Base-by-base conservation (phyloP, 2,888 invertebrate genomes). In the Tachystola acroxantha region DNA sequence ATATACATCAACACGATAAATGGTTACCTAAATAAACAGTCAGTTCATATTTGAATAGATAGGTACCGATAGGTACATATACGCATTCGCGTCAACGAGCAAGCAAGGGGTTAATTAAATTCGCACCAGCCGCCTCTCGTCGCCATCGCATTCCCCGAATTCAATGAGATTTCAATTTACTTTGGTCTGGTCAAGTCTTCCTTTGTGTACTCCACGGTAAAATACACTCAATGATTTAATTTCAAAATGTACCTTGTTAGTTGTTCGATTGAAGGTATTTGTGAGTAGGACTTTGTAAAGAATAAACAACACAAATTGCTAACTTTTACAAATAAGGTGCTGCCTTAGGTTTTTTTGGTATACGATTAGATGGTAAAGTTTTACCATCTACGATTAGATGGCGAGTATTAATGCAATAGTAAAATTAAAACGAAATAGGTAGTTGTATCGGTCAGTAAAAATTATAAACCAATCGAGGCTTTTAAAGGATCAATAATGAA, bases 151-250 rank as follows among this genome's bases (percentile, higher is more conserved):
- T 85, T 84, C 82, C 82, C 73, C 72, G 70, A 76, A 81, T 80
- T 82, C 84, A 81, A 84, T 85, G 81, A 85, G 82, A 85, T 82
- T 84, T 82, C 85, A 86, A 85, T 85, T 85, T 80, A 82, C 75
- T 80, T 81, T 81, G 75, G 69, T 64, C 71, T 67, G 63, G 59
- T 60, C 73, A 58, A 71, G 63, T 57, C 68, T 65, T 69, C 64
- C 63, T 64, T 59, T 59, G 47, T 61, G 48, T 46, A 59, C 59
- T 64, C 67, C 65, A 57, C 61, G 64, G 74, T 76, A 78, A 71
- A 76, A 72, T 67, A 70, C 61, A 61, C 19, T 14, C n/a, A 36
- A 27, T 27, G 27, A 4, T 16, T 16, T 16, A 16, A 16, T 16
- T 16, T 16, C 3, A 16, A n/a, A n/a, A n/a, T n/a, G n/a, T n/a